Evolutionary conservation across 2,113 vertebrate genomes (phyloP), one percentile per base, ranked within the genome.

Genomic region (Carassius auratus): DNA sequence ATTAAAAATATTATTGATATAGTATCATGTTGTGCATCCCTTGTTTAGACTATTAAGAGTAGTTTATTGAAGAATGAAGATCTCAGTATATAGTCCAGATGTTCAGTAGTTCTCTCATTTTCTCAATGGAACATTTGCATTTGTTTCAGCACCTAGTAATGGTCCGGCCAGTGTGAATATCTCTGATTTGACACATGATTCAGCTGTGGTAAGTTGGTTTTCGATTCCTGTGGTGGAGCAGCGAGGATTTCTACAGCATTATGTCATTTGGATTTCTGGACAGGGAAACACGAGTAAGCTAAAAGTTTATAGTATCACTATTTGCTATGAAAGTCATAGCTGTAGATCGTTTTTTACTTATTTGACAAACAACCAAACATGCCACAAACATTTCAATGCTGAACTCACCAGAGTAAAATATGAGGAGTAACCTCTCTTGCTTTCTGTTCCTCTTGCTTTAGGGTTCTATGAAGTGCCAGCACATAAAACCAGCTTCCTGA

Each of bases 211-310:
- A 59, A 91, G 84, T 10, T 95, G 95, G 95, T 83, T 79, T 71
- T 48, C 75, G 0, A 93, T 95, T 82, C 88, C 93, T 26, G 19
- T 74, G 12, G 80, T 0, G 33, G 48, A 92, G 19, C 93, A 84
- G 78, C 87, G 0, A 73, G 94, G 95, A 62, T 92, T 94, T 82
- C 89, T 94, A n/a, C 92, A 85, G 59, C 81, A 92, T 85, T 95
- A 95, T 85, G 38, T 33, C 5, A 86, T 95, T 68, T 93, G 92
- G 89, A 87, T 88, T 2, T 89, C 83, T 19, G 73, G 30, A 83
- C 50, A 66, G 19, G 83, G 68, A 42, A 30, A 74, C 6, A 83
- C 80, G 42, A 68, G 88, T 89, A 80, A 73, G 61, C 8, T 1
- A 0, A 83, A 14, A 73, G 26, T 69, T 68, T 33, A 55, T 13